phyloP scores from a whole-genome alignment of 2,113 vertebrate genomes.

The Monopterus albus region DNA sequence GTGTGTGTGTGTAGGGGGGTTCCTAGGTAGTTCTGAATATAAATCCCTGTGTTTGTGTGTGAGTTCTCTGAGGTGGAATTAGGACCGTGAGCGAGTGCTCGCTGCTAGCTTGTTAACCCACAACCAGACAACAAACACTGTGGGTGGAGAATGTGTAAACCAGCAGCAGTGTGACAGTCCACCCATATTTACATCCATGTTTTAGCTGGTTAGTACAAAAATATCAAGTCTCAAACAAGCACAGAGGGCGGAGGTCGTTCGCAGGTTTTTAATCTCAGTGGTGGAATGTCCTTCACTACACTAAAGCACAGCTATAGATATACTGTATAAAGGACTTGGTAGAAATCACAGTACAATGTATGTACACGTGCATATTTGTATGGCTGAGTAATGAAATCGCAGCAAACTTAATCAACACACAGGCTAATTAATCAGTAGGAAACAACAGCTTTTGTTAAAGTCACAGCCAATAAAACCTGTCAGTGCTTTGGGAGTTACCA shows the following conservation, averaged over 20 bases:
- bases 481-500: slow-evolving; percentile 12
- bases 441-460: not conserved
- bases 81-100: slow-evolving; percentile 37
- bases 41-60: slow-evolving; percentile 59
- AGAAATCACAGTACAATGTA: too few species aligned
- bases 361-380: too few species aligned
- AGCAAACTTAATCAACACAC: not conserved
- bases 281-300: too few species aligned
- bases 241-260: not conserved
- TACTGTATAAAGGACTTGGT: too few species aligned
- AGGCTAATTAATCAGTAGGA: not conserved
- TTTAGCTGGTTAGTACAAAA: not conserved
- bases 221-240: not conserved
- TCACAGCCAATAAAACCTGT: slow-evolving; percentile 10
- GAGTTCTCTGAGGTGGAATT: slow-evolving; percentile 46
- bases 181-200: not conserved
- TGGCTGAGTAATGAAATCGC: not conserved
- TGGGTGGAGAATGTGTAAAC: slow-evolving; percentile 19
- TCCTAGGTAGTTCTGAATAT: slow-evolving; percentile 70
- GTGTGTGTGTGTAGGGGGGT: slow-evolving; percentile 44
- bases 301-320: not conserved
- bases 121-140: slow-evolving; percentile 56
- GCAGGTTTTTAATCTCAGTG: too few species aligned
- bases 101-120: slow-evolving; percentile 42
- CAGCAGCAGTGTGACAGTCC: not conserved